phyloP scores from a whole-genome alignment of 1,140 invertebrate species.

The Trichonephila clavipes region DNA sequence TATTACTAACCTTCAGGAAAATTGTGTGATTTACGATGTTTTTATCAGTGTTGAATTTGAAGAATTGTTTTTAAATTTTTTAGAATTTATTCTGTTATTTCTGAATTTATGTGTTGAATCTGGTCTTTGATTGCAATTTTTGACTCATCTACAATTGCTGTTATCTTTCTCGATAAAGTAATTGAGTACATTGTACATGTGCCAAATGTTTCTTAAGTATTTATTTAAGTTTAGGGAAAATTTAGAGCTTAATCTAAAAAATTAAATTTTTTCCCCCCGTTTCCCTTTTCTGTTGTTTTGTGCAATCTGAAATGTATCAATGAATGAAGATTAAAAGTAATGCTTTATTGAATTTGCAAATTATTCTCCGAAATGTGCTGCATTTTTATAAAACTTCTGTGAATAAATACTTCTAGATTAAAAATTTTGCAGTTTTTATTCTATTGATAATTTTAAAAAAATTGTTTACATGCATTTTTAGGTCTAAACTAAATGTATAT shows the following conservation, averaged over 20 bases:
- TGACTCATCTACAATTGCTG: neutral
- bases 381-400: constrained; percentile 70
- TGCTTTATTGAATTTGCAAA: constrained; percentile 55
- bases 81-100: neutral
- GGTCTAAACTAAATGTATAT: too few relatives aligned
- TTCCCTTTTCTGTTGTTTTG: constrained; percentile 25
- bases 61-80: constrained; percentile 19
- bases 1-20: neutral
- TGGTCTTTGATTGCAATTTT: neutral
- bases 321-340: neutral
- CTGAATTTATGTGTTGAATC: neutral
- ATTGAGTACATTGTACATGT: neutral
- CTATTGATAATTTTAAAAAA: neutral
- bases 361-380: constrained; percentile 67
- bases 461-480: neutral
- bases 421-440: neutral
- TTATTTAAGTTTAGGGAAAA: constrained; percentile 27
- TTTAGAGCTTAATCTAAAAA: constrained; percentile 53
- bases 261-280: neutral
- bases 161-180: neutral
- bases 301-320: neutral
- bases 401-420: constrained; percentile 72
- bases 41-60: neutral
- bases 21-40: neutral
- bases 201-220: constrained; percentile 52